Base-by-base conservation (phyloP, 2,113 vertebrate species). In the Rhinopithecus roxellana region DNA sequence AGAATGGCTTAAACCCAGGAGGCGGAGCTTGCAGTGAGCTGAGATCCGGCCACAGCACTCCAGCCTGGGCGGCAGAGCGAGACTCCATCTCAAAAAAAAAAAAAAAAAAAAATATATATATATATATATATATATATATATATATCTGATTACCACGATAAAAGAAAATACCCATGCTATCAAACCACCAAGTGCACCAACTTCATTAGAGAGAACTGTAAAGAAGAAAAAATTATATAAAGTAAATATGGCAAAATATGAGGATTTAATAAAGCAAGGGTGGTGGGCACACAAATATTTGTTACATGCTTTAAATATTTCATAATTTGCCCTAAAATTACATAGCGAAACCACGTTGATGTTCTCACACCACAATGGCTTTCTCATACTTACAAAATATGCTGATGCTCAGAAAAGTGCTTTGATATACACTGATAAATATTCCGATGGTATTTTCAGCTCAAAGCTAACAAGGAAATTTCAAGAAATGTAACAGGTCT, bases 361-460 rank as follows among this genome's bases (percentile, higher is more conserved):
- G 17, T 93, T 93, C 72, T 85, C 52, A 83, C 11, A 72, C 72
- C 35, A 95, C 30, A 87, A 70, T 0, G 1, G 43, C 78, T 89
- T 95, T 84, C 90, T 95, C 89, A 18, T 55, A 91, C 59, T 96
- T 97, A 94, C 57, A 96, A 96, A 97, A 92, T 77, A 95, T 57
- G 40, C 16, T 70, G 93, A 81, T 69, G 94, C 81, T 89, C 45
- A 95, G 67, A 88, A 94, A 95, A 45, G 52, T 86, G 45, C 64
- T 93, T 77, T 95, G 72, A 89, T 79, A 95, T 84, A 64, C 45
- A 83, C 89, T 93, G 45, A 85, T 77, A 95, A 82, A 96, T 40
- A 96, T 10, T 96, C 50, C 61, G n/a, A 93, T 23, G 64, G 72
- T 70, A 92, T 86, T 93, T 97, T 87, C 67, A 80, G 43, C 70